Base-by-base conservation (phyloP, 1,140 invertebrate species). In the Mamestra configurata region DNA sequence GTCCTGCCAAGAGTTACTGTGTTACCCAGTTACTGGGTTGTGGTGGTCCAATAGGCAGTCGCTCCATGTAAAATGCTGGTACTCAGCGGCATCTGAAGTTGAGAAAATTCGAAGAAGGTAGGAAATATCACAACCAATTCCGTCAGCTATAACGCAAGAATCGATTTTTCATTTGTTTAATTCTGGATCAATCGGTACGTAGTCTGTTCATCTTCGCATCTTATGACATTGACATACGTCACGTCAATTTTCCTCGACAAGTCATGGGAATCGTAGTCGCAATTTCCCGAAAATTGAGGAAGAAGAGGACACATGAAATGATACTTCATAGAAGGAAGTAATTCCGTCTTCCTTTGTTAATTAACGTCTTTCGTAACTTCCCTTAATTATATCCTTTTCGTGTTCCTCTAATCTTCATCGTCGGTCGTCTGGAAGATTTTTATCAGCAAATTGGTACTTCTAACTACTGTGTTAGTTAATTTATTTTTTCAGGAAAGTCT, bases 371-470 rank as follows among this genome's bases (percentile, higher is more conserved):
- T 8, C 15, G 20, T 37, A 40, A 40, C 31, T 40, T 20, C 35
- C 35, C 35, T 66, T 66, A 40, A 66, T 66, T 43, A 40, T 11
- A 22, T 11, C 35, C 18, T 66, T 37, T 66, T 40, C 35, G 15
- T 40, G 35, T 40, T 22, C 35, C 18, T 66, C 18, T 40, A 40
- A 66, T 66, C 35, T 37, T 64, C 59, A 37, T 37, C 8, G 11
- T 40, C 18, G 3, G n/a, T 66, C 18, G 35, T 66, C 7, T 10
- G 7, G 35, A 40, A 66, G 61, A 18, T 37, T 10, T 49, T 37
- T 64, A 37, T 64, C 35, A 37, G 31, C 20, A 18, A 35, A 20
- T 64, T 37, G 35, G 31, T 64, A n/a, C n/a, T 61, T 66, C 18
- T 20, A 1, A 37, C n/a, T 20, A 64, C 18, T 24, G 18, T 24